Evolutionary conservation across 2,888 invertebrate species (phyloP).

Genomic region (Gymnocheta viridis): DNA sequence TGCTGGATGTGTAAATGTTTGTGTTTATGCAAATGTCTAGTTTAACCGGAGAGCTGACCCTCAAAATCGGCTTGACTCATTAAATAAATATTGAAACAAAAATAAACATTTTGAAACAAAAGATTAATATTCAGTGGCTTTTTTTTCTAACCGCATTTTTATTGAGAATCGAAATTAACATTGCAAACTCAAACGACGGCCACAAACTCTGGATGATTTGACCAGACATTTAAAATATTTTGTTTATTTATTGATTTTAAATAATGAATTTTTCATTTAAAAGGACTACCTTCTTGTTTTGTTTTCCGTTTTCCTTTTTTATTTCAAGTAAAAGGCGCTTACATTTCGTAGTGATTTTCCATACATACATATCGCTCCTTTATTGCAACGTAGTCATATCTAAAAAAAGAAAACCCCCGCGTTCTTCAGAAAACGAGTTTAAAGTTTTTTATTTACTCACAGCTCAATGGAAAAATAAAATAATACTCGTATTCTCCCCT

Average conservation of each 20-base stretch:
- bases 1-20: neutral
- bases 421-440: too few relatives aligned
- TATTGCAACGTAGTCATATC: too few relatives aligned
- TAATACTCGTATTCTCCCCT: too few relatives aligned
- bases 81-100: slow-evolving; percentile 27
- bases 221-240: neutral
- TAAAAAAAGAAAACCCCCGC: too few relatives aligned
- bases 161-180: slow-evolving; percentile 4
- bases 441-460: too few relatives aligned
- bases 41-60: slow-evolving; percentile 11
- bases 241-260: neutral
- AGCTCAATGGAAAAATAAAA: too few relatives aligned
- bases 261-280: neutral
- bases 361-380: too few relatives aligned
- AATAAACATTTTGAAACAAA: slow-evolving; percentile 46
- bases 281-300: neutral
- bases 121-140: neutral
- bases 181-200: neutral
- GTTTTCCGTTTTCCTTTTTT: neutral
- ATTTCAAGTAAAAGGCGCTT: slow-evolving; percentile 30
- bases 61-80: slow-evolving; percentile 42
- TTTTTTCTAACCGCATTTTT: slow-evolving; percentile 15
- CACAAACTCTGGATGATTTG: neutral
- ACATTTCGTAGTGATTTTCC: neutral
- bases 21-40: slow-evolving; percentile 28